Percentiles rank a stretch among this genome's conserved stretches.
Conservation (phyloP, 2,113 vertebrate genomes). For the Paramisgurnus dabryanus region DNA sequence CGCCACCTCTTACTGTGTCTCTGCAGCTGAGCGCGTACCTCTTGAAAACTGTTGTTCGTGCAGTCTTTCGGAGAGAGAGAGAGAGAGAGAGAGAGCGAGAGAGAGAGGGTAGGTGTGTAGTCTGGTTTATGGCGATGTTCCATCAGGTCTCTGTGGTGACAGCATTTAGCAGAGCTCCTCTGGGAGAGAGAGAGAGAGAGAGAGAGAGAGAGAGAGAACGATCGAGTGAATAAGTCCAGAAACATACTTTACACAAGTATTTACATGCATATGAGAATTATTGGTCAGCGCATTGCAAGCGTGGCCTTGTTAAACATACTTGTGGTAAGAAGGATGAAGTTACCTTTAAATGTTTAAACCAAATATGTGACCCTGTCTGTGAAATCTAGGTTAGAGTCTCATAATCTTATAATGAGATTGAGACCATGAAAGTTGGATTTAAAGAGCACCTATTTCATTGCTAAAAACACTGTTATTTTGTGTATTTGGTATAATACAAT, state of each 20-base stretch:
- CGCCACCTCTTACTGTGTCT: constrained; percentile 35
- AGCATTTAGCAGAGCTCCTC: constrained; percentile 60
- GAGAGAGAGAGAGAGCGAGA: neutral
- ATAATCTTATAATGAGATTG: no score
- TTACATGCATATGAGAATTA: neutral
- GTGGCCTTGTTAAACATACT: constrained; percentile 27
- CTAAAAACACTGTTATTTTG: no score
- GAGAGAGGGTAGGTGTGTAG: constrained; percentile 3
- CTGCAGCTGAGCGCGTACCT: constrained; percentile 36
- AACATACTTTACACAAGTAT: neutral
- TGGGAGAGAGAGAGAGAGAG: constrained; percentile 49
- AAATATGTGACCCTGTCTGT: no score
- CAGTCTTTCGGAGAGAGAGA: constrained; percentile 20
- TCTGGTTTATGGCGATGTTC: constrained; percentile 28
- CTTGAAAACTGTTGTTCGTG: constrained; percentile 30
- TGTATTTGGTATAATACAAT: no score
- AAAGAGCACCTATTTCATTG: no score
- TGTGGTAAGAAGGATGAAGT: neutral
- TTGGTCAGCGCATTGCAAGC: neutral
- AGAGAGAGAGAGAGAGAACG: constrained; percentile 20
- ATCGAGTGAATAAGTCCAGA: constrained; percentile 10
- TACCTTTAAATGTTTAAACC: neutral
- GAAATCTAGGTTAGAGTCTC: no score
- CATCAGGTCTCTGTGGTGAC: constrained; percentile 63
- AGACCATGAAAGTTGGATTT: no score